Evolutionary conservation across 2,888 invertebrate genomes (phyloP), one percentile per base, ranked within the genome.

Genomic region (Exephanes ischioxanthus): DNA sequence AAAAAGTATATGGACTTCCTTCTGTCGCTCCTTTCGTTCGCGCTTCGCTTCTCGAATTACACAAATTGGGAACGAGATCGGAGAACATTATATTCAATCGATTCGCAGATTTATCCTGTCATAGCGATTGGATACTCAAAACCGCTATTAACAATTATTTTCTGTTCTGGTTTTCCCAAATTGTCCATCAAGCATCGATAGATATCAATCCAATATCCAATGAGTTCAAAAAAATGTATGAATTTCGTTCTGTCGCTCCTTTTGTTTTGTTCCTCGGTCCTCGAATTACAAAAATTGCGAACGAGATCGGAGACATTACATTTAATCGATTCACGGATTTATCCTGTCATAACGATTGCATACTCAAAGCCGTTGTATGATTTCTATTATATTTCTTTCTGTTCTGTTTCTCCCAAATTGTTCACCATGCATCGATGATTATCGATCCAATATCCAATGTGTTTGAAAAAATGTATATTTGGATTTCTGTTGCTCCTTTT

Each of bases 1-100:
- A 55, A 48, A 55, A 82, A 22, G 26, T 66, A 53, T 48, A 51
- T 63, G 33, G 45, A 26, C 58, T 22, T 58, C 58, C 26, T 58
- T 16, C 45, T 48, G 16, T 48, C 45, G 45, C 26, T 58, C 9
- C 26, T 26, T 58, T 58, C 11, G 26, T 26, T 58, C 58, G 2
- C 58, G 19, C 11, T 58, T 58, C 14, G 58, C 5, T 58, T 58
- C 26, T 58, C 14, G 11, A 26, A 22, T 26, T 14, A 26, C 58
- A 58, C 3, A 55, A 22, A 55, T 55, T 55, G 19, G 5, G 22
- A 6, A n/a, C 22, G 19, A n/a, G 53, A 53, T 53, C 19, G 37
- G 11, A 45, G 45, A 45, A 55, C 19, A 7, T 19, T 22, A 26
- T 22, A 22, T 55, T 55, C 3, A 55, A 55, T 11, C 55, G 19